Evolutionary conservation across 2,888 invertebrate species (phyloP).

Genomic region (Gibbula magus): DNA sequence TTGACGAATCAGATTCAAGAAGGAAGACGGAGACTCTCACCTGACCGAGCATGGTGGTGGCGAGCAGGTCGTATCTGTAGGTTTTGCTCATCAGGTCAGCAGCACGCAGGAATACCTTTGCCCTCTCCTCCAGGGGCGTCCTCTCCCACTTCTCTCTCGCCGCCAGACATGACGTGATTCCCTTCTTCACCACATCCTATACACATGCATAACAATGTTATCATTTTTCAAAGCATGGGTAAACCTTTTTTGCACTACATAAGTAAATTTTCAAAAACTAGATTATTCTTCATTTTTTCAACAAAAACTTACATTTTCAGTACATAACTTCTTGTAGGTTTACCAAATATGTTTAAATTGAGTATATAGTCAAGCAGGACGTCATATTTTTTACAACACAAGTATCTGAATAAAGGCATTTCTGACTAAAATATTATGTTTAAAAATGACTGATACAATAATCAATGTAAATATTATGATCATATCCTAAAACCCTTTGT

Average conservation of each 20-base stretch:
- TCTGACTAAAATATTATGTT: too few species aligned
- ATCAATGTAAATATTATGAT: too few species aligned
- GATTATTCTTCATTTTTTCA: too few species aligned
- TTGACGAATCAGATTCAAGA: neutral
- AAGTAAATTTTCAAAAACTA: neutral
- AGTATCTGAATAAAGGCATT: too few species aligned
- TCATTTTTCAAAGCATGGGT: neutral
- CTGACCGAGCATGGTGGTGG: conserved; percentile 98
- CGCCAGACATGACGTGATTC: conserved; percentile 86
- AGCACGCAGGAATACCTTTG: conserved; percentile 83
- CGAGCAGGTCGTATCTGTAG: conserved; percentile 92
- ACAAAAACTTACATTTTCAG: too few species aligned
- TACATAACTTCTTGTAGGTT: too few species aligned
- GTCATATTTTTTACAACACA: too few species aligned
- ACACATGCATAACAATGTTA: conserved; percentile 16
- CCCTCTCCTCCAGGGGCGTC: conserved; percentile 86
- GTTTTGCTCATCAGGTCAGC: conserved; percentile 92
- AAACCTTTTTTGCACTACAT: neutral
- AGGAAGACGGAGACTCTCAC: too few species aligned
- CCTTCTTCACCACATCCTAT: conserved; percentile 86
- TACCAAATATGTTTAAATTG: too few species aligned
- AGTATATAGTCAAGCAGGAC: too few species aligned
- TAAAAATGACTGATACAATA: too few species aligned
- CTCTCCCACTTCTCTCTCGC: conserved; percentile 93
- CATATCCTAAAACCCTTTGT: too few species aligned